A percentile compares a stretch with the other conserved stretches of the same genome.
phyloP scores from a whole-genome alignment of 2,888 invertebrate species.

The Acholoe squamosa region DNA sequence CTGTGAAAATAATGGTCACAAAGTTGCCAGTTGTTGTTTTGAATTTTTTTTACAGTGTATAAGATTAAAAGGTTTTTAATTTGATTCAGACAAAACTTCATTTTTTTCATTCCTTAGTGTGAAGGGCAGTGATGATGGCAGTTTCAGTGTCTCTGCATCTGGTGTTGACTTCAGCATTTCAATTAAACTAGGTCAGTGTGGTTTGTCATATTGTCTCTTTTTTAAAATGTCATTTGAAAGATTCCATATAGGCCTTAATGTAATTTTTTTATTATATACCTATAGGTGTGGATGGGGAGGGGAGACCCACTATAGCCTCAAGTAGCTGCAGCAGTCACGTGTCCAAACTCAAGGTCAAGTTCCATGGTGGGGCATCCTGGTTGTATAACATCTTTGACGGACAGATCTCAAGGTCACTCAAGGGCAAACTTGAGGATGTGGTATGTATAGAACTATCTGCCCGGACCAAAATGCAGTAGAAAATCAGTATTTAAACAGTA shows the following conservation, averaged over 20 bases:
- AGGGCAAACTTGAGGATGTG: slow-evolving; percentile 50
- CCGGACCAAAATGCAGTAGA: too few relatives aligned
- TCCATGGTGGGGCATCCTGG: slow-evolving; percentile 65
- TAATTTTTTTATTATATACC: too few relatives aligned
- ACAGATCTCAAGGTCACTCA: slow-evolving; percentile 14
- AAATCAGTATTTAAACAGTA: too few relatives aligned
- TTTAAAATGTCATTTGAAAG: too few relatives aligned
- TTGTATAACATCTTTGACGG: slow-evolving; percentile 62
- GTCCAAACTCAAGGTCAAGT: slow-evolving; percentile 49
- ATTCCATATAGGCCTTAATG: too few relatives aligned
- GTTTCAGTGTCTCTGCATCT: slow-evolving; percentile 39
- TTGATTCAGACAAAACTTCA: too few relatives aligned
- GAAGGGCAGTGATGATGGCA: slow-evolving; percentile 61
- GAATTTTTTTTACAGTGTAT: too few relatives aligned
- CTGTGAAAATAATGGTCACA: too few relatives aligned
- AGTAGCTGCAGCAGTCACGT: slow-evolving; percentile 54
- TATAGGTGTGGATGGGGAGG: slow-evolving; percentile 47
- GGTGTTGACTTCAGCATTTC: slow-evolving; percentile 57
- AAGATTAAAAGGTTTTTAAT: too few relatives aligned
- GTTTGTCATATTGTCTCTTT: too few relatives aligned
- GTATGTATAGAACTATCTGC: too few relatives aligned
- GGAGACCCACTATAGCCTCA: slow-evolving; percentile 58
- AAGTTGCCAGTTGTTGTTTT: too few relatives aligned
- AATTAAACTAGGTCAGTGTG: slow-evolving; percentile 56
- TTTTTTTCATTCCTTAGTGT: neutral